Percentiles rank a stretch among this genome's conserved stretches.
Evolutionary conservation across 2,113 vertebrate genomes (phyloP).

Genomic region (Carollia perspicillata): DNA sequence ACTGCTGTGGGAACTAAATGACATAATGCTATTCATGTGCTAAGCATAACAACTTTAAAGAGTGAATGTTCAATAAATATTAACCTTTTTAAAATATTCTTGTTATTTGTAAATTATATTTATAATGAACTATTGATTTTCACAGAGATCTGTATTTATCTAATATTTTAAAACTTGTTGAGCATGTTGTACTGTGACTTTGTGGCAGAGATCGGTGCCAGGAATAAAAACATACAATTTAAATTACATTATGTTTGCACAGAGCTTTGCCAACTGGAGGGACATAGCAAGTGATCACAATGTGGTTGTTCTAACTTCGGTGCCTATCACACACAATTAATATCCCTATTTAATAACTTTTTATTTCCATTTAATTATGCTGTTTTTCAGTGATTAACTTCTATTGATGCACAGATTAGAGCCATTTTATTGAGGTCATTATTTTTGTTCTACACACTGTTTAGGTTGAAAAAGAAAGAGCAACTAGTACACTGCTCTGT

Average conservation of each 20-base stretch:
- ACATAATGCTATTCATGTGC: background rate
- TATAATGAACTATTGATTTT: slow-evolving; percentile 24
- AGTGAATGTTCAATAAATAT: background rate
- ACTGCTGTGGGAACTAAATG: background rate
- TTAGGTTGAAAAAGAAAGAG: background rate
- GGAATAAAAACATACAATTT: background rate
- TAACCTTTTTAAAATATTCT: background rate
- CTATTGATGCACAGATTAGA: background rate
- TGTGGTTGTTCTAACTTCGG: background rate
- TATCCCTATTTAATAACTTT: background rate
- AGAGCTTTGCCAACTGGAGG: background rate
- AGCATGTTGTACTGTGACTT: background rate
- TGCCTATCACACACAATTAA: background rate
- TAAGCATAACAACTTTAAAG: background rate
- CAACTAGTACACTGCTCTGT: background rate
- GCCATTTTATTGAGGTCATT: background rate
- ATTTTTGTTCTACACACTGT: background rate
- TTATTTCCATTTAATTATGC: background rate
- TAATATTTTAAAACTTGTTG: background rate
- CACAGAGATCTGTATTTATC: background rate
- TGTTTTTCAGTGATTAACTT: background rate
- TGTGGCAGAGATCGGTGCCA: background rate
- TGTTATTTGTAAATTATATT: background rate
- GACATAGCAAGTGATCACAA: background rate
- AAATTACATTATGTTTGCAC: background rate